phyloP scores from a whole-genome alignment of 2,797 vertebrate species.

The Girardinus metallicus region DNA sequence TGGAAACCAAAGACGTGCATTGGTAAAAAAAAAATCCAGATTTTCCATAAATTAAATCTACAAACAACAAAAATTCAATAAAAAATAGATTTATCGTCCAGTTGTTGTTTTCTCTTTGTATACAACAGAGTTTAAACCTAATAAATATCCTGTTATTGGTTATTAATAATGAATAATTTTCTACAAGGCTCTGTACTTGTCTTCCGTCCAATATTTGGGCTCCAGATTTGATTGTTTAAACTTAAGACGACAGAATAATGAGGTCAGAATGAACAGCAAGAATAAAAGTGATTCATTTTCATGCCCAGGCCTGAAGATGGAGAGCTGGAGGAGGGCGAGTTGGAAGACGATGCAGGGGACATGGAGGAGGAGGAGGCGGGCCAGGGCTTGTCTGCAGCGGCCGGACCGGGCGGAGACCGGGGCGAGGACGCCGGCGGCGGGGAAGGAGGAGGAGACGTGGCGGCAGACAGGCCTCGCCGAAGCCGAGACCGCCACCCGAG shows the following conservation, averaged over 20 bases:
- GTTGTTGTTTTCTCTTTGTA: neutral
- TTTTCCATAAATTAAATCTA: too few relatives aligned
- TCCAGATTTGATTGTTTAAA: neutral
- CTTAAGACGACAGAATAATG: neutral
- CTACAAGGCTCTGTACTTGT: neutral
- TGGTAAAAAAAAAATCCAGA: too few relatives aligned
- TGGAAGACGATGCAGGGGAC: slow-evolving; percentile 93
- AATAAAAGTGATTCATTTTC: neutral
- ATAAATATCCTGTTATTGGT: neutral
- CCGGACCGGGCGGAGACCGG: slow-evolving; percentile 72
- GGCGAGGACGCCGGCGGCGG: slow-evolving; percentile 59
- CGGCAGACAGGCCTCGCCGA: slow-evolving; percentile 73
- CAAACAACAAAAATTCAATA: too few relatives aligned
- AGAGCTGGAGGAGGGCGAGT: slow-evolving; percentile 93
- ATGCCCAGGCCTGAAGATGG: slow-evolving; percentile 87
- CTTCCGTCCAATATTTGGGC: neutral
- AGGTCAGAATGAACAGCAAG: neutral
- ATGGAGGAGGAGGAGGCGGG: slow-evolving; percentile 74
- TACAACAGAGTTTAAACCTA: neutral
- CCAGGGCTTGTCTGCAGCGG: slow-evolving; percentile 57
- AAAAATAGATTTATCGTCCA: neutral
- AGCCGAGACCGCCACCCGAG: slow-evolving; percentile 87
- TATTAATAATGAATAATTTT: neutral
- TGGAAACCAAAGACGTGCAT: too few relatives aligned
- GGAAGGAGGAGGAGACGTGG: slow-evolving; percentile 58